Conservation (phyloP, 64 coral and sea anemone genomes). For the Montipora capricornis region DNA sequence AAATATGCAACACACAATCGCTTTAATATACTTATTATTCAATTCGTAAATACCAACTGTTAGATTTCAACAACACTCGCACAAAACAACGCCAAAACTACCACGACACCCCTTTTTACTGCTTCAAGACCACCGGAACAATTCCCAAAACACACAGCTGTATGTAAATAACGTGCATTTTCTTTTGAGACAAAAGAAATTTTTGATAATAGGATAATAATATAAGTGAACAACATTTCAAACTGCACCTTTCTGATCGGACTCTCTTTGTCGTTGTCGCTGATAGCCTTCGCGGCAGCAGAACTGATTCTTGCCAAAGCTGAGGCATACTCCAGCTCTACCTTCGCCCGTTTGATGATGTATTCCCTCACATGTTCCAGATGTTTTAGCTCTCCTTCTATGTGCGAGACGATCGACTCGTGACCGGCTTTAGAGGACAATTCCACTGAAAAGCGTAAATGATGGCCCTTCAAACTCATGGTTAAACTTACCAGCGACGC, state of each 20-base stretch:
- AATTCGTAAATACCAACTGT: not conserved
- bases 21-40: too few relatives aligned
- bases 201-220: too few relatives aligned
- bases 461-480: conserved; percentile 32
- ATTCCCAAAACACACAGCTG: not conserved
- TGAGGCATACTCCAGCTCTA: conserved; percentile 83
- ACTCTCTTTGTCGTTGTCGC: conserved; percentile 70
- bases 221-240: too few relatives aligned
- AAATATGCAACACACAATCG: too few relatives aligned
- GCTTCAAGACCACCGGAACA: not conserved
- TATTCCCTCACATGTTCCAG: conserved; percentile 83
- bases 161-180: not conserved
- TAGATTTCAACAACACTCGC: not conserved
- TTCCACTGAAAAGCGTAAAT: conserved; percentile 77
- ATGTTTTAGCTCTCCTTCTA: conserved; percentile 84
- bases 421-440: conserved; percentile 80
- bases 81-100: not conserved
- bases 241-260: conserved; percentile 77
- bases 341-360: conserved; percentile 72
- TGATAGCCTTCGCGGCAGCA: conserved; percentile 58
- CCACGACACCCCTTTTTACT: not conserved
- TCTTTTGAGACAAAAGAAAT: not conserved
- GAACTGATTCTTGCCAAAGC: conserved; percentile 81
- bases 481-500: not conserved
- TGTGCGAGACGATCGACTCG: conserved; percentile 80